phyloP scores from a whole-genome alignment of 1,140 invertebrate genomes.

The Drosophila sulfurigaster region DNA sequence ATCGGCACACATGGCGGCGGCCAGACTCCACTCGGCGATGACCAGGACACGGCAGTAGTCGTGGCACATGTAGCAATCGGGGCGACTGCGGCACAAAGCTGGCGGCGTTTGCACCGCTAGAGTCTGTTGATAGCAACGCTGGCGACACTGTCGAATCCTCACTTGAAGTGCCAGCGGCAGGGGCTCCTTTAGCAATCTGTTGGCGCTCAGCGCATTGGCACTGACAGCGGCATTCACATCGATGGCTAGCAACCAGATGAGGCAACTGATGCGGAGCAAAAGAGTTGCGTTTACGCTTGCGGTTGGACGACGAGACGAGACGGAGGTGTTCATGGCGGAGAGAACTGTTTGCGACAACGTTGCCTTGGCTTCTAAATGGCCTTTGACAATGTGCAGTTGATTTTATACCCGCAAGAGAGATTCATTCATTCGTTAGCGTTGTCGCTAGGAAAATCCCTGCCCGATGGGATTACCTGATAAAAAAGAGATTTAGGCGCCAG shows the following conservation, averaged over 20 bases:
- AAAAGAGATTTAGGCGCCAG: background rate
- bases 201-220: constrained; percentile 48
- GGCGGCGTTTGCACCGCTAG: constrained; percentile 21
- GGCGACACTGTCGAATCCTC: constrained; percentile 56
- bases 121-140: constrained; percentile 61
- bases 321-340: background rate
- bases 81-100: constrained; percentile 48
- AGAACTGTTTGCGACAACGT: constrained; percentile 20
- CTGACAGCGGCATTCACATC: constrained; percentile 40
- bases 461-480: constrained; percentile 6
- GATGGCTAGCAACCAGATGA: constrained; percentile 12
- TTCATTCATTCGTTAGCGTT: constrained; percentile 52
- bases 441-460: constrained; percentile 39
- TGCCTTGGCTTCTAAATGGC: constrained; percentile 56
- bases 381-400: background rate
- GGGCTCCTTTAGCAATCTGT: background rate
- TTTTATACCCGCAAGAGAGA: constrained; percentile 47
- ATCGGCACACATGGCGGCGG: constrained; percentile 71
- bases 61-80: constrained; percentile 77
- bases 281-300: background rate
- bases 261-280: background rate
- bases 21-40: constrained; percentile 55
- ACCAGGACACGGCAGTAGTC: constrained; percentile 72
- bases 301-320: background rate
- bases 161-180: constrained; percentile 21